phyloP scores from a whole-genome alignment of 2,888 invertebrate genomes.

The Trypoxylon attenuatum region DNA sequence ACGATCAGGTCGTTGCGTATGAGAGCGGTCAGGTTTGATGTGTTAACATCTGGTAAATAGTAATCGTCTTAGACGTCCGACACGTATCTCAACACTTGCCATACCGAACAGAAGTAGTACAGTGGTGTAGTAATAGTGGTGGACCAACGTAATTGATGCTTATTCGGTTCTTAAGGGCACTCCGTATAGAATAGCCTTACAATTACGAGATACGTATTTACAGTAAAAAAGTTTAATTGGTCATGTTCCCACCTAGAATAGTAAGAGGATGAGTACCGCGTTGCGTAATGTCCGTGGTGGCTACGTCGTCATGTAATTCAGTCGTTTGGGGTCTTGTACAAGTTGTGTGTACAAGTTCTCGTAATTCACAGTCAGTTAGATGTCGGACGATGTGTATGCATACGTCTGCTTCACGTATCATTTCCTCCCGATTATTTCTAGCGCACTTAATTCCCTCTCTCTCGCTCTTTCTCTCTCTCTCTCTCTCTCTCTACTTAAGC shows the following conservation, averaged over 20 bases:
- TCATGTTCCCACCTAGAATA: constrained; percentile 70
- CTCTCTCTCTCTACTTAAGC: constrained; percentile 61
- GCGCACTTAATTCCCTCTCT: too few species aligned
- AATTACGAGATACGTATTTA: constrained; percentile 73
- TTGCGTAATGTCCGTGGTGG: constrained; percentile 68
- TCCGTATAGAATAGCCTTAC: constrained; percentile 71
- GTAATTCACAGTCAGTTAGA: constrained; percentile 63
- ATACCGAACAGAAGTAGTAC: background rate
- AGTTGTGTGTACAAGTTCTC: constrained; percentile 60
- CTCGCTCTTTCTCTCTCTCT: too few species aligned
- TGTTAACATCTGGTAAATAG: background rate
- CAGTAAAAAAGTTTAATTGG: constrained; percentile 74
- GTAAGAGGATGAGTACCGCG: constrained; percentile 66
- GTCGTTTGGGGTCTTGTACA: constrained; percentile 64
- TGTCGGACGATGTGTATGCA: constrained; percentile 57
- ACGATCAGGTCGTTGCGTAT: background rate
- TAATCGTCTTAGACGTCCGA: too few species aligned
- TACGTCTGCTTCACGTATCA: constrained; percentile 43
- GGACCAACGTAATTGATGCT: constrained; percentile 24
- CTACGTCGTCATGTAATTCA: constrained; percentile 67
- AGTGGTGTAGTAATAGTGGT: constrained; percentile 4
- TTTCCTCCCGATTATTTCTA: constrained; percentile 49
- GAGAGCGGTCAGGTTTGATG: background rate
- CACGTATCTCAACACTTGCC: background rate
- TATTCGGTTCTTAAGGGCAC: constrained; percentile 55